Base-by-base conservation (phyloP, 2,888 invertebrate species). In the Andrena flavipes region DNA sequence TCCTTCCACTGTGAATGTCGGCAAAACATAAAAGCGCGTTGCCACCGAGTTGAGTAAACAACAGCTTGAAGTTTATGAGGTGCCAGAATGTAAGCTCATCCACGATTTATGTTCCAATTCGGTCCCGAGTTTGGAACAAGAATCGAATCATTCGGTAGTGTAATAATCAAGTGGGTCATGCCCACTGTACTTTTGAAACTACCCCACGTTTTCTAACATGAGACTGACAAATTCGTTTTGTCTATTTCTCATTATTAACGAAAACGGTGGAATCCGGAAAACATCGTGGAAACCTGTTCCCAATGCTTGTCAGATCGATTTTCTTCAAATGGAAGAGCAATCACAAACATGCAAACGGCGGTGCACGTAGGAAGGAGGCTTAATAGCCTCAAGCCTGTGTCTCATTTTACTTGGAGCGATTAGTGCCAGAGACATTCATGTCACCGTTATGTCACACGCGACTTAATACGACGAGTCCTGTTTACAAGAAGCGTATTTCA, bases 401-500 rank as follows among this genome's bases (percentile, higher is more conserved):
- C 62, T 64, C 49, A 59, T 84, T 78, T 82, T 63, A 54, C 76
- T 79, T 65, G 76, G 23, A 62, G 72, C 65, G 77, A 75, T 77
- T 77, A 73, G 65, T 20, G 59, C 23, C 63, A 65, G 75, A 75
- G 72, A 77, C 80, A 77, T 77, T 84, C 77, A 54, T 77, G 77
- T 79, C 73, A 76, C 65, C 59, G 69, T 85, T 85, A 85, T 83
- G 83, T 85, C 85, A 85, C 72, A 80, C 75, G 59, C 71, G 74
- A 72, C 71, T 62, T 82, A 79, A 79, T 78, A 65, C 71, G 73
- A 62, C 76, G 68, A 82, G 64, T 56, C 26, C 71, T 75, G 70
- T 76, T 84, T 84, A 74, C 71, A 49, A 76, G 76, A 79, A 79
- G 54, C 60, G 68, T 72, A 67, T 76, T 76, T 76, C 74, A 62